A percentile compares a stretch with the other conserved stretches of the same genome.
Conservation (phyloP, 2,113 vertebrate genomes). For the Oncorhynchus kisutch region DNA sequence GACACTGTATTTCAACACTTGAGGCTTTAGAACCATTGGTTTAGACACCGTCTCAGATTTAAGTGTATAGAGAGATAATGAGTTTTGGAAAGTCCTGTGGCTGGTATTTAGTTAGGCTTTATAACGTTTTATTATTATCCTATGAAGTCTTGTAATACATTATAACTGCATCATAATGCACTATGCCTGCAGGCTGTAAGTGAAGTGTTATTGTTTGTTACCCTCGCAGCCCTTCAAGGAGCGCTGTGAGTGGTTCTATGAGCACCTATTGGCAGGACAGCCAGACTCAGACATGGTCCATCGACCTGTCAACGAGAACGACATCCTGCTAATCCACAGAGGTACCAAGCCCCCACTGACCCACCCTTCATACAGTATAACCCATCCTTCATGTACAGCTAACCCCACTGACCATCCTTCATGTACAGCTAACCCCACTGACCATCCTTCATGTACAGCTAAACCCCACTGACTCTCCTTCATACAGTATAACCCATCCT, state of each 20-base stretch:
- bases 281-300: constrained; percentile 97
- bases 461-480: too few species aligned
- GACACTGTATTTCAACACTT: constrained; percentile 33
- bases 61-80: constrained; percentile 21
- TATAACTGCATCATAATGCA: too few species aligned
- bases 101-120: not conserved
- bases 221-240: constrained; percentile 91
- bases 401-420: too few species aligned
- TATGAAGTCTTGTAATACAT: constrained; percentile 20
- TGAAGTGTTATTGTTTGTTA: not conserved
- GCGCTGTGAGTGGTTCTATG: constrained; percentile 98
- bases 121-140: too few species aligned
- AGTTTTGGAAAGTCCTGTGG: constrained; percentile 20
- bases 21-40: constrained; percentile 21
- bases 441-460: too few species aligned
- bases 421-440: too few species aligned
- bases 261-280: constrained; percentile 89
- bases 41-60: constrained; percentile 32
- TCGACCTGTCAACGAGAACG: constrained; percentile 93
- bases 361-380: not conserved
- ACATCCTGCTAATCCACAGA: constrained; percentile 95
- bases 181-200: too few species aligned
- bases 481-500: too few species aligned
- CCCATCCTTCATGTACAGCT: too few species aligned
- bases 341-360: constrained; percentile 69